phyloP scores from a whole-genome alignment of 2,113 vertebrate species.

The Regulus satrapa region DNA sequence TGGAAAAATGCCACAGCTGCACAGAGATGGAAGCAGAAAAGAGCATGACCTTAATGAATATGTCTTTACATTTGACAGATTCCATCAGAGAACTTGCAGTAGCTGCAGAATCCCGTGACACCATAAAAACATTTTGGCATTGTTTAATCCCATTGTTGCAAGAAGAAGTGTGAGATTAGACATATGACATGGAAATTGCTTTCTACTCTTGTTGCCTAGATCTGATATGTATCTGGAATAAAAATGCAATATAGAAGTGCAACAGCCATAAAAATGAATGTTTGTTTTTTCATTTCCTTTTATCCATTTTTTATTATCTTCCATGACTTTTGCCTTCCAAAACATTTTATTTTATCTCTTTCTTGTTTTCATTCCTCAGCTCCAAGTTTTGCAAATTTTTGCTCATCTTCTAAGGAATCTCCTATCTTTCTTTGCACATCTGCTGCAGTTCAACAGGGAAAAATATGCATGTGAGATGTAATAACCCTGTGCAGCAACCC shows the following conservation, averaged over 20 bases:
- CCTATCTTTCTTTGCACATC: neutral
- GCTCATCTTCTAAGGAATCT: neutral
- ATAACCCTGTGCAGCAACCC: neutral
- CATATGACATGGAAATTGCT: neutral
- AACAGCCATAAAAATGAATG: neutral
- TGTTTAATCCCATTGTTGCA: neutral
- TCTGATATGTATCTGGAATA: neutral
- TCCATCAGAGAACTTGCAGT: neutral
- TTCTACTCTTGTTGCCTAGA: neutral
- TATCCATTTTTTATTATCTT: neutral
- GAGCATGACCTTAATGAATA: constrained; percentile 15
- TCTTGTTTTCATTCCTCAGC: neutral
- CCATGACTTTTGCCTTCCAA: neutral
- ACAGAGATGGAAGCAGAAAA: constrained; percentile 24
- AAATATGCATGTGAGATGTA: neutral
- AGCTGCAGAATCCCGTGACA: neutral
- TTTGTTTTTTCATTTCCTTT: neutral
- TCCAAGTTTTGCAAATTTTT: neutral
- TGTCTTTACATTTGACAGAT: constrained; percentile 13
- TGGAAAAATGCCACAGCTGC: constrained; percentile 33
- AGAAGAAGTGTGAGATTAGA: neutral
- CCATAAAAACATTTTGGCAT: neutral
- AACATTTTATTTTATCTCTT: neutral
- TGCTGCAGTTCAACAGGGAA: neutral
- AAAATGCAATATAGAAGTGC: neutral